Conservation (phyloP, 2,797 vertebrate genomes). For the Phataginus tetradactyla region DNA sequence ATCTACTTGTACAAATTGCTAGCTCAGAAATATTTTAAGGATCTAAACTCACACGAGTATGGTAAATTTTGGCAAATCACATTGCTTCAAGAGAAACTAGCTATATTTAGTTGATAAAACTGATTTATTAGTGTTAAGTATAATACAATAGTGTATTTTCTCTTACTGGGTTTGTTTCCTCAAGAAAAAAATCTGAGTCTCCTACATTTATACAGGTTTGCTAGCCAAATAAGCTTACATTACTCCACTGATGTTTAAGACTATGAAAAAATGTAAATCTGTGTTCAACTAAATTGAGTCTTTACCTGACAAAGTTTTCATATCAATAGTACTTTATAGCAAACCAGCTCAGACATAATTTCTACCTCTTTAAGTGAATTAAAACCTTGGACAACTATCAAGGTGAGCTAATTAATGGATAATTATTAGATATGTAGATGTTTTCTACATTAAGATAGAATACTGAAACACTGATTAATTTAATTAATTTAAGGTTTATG, state of each 20-base stretch:
- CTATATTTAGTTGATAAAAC: background rate
- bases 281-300: conserved; percentile 5
- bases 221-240: conserved; percentile 23
- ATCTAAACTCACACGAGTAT: background rate
- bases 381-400: background rate
- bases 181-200: background rate
- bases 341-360: background rate
- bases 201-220: background rate
- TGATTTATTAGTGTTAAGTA: background rate
- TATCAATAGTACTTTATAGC: conserved; percentile 4
- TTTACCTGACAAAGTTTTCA: conserved; percentile 15
- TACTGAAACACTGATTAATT: background rate
- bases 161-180: conserved; percentile 9
- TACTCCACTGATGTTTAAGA: background rate
- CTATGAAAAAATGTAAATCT: conserved; percentile 29
- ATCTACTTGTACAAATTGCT: background rate
- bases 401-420: background rate
- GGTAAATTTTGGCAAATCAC: conserved; percentile 1
- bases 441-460: conserved; percentile 27
- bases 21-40: conserved; percentile 24
- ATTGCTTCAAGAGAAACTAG: background rate
- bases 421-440: background rate
- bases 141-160: background rate
- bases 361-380: background rate
- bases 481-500: background rate